phyloP scores from a whole-genome alignment of 2,888 invertebrate species.

The Aspidiotus rigidus region DNA sequence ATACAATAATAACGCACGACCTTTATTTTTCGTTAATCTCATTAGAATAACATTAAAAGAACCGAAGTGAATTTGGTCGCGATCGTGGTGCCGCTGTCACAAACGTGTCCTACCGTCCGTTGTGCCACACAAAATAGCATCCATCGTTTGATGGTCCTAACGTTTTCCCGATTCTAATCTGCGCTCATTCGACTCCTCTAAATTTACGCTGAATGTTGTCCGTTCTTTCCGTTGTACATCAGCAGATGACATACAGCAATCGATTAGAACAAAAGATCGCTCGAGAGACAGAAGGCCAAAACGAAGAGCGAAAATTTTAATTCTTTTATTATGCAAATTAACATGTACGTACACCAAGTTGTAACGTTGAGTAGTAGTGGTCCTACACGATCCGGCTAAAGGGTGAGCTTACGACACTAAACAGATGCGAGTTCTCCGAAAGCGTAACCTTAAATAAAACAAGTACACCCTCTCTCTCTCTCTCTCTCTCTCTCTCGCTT shows the following conservation, averaged over 20 bases:
- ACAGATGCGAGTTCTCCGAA: constrained; percentile 23
- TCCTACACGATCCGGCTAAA: constrained; percentile 7
- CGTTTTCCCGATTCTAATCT: constrained; percentile 26
- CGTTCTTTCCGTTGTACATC: constrained; percentile 7
- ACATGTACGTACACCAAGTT: constrained; percentile 14
- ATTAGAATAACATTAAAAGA: constrained; percentile 25
- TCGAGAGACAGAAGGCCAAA: constrained; percentile 26
- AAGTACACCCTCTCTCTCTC: constrained; percentile 26
- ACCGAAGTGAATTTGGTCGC: background rate
- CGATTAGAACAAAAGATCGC: constrained; percentile 30
- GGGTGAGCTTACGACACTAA: constrained; percentile 23
- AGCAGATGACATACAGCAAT: constrained; percentile 29
- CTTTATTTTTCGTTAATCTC: constrained; percentile 14
- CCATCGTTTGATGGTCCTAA: constrained; percentile 15
- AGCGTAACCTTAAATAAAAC: constrained; percentile 25
- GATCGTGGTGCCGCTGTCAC: background rate
- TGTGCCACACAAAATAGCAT: background rate
- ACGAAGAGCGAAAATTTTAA: constrained; percentile 23
- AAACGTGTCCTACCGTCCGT: background rate
- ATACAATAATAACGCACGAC: background rate
- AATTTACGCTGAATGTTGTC: background rate
- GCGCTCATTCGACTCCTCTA: background rate
- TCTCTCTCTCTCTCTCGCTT: background rate
- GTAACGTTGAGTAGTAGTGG: constrained; percentile 29
- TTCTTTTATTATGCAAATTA: constrained; percentile 31